Evolutionary conservation across 2,113 vertebrate genomes (phyloP).

Genomic region (Paramormyrops kingsleyae): DNA sequence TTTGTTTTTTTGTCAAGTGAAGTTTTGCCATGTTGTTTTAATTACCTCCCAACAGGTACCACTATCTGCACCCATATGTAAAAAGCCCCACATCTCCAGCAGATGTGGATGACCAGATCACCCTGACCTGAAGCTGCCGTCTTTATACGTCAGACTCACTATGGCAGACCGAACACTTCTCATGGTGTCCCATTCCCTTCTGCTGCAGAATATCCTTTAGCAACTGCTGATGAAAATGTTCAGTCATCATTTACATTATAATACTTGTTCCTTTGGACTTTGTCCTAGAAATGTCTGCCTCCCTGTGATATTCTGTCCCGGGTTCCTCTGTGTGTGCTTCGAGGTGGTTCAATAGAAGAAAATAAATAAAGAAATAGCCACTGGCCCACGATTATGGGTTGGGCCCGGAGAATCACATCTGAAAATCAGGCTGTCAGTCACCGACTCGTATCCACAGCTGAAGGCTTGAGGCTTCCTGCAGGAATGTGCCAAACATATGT

Average conservation of each 20-base stretch:
- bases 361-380: neutral
- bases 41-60: neutral
- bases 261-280: neutral
- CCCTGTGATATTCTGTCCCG: neutral
- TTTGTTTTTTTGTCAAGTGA: neutral
- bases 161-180: neutral
- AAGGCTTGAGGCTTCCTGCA: constrained; percentile 24
- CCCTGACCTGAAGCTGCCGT: neutral
- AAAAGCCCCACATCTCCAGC: neutral
- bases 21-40: neutral
- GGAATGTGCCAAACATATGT: constrained; percentile 28
- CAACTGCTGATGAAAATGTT: neutral
- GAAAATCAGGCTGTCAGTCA: neutral
- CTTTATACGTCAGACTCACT: neutral
- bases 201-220: neutral
- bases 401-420: neutral
- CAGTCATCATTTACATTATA: neutral
- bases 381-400: neutral
- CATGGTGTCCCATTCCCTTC: neutral
- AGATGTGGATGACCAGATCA: neutral
- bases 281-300: neutral
- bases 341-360: neutral
- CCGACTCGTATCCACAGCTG: neutral
- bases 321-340: neutral
- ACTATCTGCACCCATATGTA: neutral